Evolutionary conservation across 1,140 invertebrate genomes (phyloP).

Genomic region (Pachyrhynchus sulphureomaculatus): DNA sequence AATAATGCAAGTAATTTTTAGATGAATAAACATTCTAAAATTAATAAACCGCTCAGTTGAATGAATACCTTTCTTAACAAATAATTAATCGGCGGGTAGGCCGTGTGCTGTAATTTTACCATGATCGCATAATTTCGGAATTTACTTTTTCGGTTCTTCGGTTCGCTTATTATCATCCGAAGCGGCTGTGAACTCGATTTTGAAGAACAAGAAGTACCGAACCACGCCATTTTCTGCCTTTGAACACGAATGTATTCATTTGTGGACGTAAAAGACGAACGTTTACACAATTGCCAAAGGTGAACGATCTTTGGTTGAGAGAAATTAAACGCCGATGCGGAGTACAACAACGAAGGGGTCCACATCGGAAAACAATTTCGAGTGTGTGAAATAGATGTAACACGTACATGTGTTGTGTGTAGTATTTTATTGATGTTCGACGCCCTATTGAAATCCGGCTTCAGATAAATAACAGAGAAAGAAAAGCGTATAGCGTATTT

Average conservation of each 20-base stretch:
- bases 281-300: conserved; percentile 32
- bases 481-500: too few relatives aligned
- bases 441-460: too few relatives aligned
- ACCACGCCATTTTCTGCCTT: neutral
- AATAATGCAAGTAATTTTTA: too few relatives aligned
- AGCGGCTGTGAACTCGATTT: neutral
- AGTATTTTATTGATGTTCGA: neutral
- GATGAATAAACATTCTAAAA: too few relatives aligned
- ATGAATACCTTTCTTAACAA: too few relatives aligned
- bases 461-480: too few relatives aligned
- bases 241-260: conserved; percentile 12
- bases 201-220: neutral
- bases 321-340: conserved; percentile 1
- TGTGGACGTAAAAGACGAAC: conserved; percentile 24
- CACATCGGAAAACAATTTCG: conserved; percentile 11
- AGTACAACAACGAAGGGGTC: neutral
- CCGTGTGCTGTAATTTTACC: too few relatives aligned
- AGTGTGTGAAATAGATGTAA: conserved; percentile 7
- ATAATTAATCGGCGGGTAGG: too few relatives aligned
- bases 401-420: neutral
- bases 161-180: neutral
- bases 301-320: conserved; percentile 24
- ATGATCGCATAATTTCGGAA: neutral
- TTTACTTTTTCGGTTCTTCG: neutral
- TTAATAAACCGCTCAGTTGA: too few relatives aligned